Evolutionary conservation across 2,113 vertebrate genomes (phyloP), one percentile per base, ranked within the genome.

Genomic region (Aramus guarauna): DNA sequence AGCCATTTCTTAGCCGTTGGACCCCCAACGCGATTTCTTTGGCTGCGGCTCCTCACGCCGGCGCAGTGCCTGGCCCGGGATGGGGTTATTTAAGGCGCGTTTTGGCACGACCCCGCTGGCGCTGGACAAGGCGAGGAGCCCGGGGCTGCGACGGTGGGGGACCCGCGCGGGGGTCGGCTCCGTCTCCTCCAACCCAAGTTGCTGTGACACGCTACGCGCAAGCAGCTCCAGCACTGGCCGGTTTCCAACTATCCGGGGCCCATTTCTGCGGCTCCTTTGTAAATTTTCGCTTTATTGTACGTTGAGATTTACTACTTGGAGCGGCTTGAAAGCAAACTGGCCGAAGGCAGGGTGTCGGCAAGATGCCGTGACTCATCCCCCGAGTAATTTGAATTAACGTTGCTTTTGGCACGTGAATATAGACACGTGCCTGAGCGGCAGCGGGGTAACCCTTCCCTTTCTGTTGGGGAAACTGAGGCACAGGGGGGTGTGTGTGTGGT

Each of bases 141-240:
- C 2, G 6, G 29, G 77, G 60, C 77, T 43, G 56, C 36, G 47
- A 39, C 2, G 4, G 43, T 1, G 3, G 62, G 41, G 53, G 36
- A n/a, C 2, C 8, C 3, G 24, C 0, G 0, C 2, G 21, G 3
- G 10, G 68, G 4, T 29, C 5, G 1, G 0, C 3, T 12, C 12
- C 9, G 34, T 53, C 43, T 9, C 3, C 1, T 4, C 13, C 9
- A 15, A 36, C 41, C 34, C 30, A 2, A 8, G 1, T 1, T 5
- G 24, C 60, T 26, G 37, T 39, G 85, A 47, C 47, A 13, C 0
- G 3, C 36, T 12, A 9, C 0, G 5, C 67, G 16, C 73, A 26
- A 69, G 75, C 88, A 79, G 85, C 82, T 75, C 74, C 9, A 2
- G 52, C 0, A 0, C 45, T 7, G 29, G 74, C 72, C 3, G 3